Percentiles rank a stretch among this genome's conserved stretches.
These are phyloP conservation scores for Spheniscus humboldti DNA, from an alignment of 2,797 vertebrate species.

Conservation along the genomic window DNA sequence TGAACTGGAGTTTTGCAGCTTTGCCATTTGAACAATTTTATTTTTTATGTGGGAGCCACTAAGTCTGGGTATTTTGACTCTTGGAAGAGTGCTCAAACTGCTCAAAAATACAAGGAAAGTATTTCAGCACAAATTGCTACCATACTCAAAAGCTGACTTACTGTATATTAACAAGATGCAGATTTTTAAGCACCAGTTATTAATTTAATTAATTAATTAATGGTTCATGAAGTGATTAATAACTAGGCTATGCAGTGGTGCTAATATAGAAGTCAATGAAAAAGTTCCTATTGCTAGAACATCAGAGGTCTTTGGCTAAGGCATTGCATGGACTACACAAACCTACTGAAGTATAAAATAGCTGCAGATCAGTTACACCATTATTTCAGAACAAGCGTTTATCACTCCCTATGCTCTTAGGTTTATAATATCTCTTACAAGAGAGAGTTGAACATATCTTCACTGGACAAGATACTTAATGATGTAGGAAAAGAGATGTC, in stretches of 20 bases:
- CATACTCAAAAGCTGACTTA: neutral
- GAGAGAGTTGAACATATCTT: neutral
- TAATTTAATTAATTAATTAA: neutral
- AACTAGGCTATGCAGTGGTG: neutral
- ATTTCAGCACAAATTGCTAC: neutral
- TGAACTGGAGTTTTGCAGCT: conserved; percentile 17
- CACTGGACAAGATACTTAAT: neutral
- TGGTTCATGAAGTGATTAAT: neutral
- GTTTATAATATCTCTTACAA: neutral
- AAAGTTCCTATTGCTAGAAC: neutral
- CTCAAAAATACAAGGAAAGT: neutral
- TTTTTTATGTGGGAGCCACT: neutral
- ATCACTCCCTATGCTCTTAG: neutral
- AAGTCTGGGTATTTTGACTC: conserved; percentile 34
- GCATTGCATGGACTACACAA: neutral
- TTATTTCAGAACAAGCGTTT: neutral
- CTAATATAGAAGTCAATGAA: neutral
- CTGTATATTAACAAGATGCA: neutral
- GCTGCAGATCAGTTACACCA: neutral
- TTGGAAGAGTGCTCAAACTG: neutral
- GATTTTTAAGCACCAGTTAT: neutral
- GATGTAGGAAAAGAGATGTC: neutral
- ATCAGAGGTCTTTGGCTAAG: neutral
- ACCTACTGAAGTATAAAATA: neutral
- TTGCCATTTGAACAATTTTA: conserved; percentile 6